Conservation (phyloP, 2,888 invertebrate genomes). For the Gisinianus flammeolus region DNA sequence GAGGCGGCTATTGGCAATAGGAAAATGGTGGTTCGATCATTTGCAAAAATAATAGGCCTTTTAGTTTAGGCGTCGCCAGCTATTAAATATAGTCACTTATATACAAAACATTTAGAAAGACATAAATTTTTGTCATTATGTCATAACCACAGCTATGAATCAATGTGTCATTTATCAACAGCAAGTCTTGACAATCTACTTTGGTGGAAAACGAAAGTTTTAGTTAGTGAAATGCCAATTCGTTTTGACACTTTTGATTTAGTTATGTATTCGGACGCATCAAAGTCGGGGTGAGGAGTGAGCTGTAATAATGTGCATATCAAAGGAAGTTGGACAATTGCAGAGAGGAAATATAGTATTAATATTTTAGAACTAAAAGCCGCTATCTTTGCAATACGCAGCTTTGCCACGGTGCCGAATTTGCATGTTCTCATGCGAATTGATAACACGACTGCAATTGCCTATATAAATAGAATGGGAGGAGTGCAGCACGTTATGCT, state of each 20-base stretch:
- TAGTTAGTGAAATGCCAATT: background rate
- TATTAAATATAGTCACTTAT: constrained; percentile 29
- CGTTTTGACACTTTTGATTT: constrained; percentile 27
- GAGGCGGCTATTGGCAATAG: background rate
- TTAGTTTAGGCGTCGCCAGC: constrained; percentile 39
- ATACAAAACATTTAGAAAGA: constrained; percentile 37
- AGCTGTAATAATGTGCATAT: background rate
- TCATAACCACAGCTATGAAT: background rate
- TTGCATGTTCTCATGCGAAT: constrained; percentile 28
- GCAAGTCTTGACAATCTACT: background rate
- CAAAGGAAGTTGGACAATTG: constrained; percentile 33
- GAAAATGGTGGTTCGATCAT: background rate
- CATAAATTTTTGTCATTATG: constrained; percentile 24
- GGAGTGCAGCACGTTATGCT: constrained; percentile 22
- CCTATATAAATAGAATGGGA: constrained; percentile 43
- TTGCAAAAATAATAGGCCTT: constrained; percentile 15
- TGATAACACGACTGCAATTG: constrained; percentile 42
- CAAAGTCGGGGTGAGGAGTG: constrained; percentile 41
- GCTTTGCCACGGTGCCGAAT: background rate
- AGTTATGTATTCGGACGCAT: constrained; percentile 39
- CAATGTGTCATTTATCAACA: background rate
- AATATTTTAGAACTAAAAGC: constrained; percentile 42
- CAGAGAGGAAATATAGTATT: constrained; percentile 18
- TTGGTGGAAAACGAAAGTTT: constrained; percentile 36
- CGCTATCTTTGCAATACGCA: constrained; percentile 15